Conservation (phyloP, 2,888 invertebrate species). For the Caenorhabditis afra region DNA sequence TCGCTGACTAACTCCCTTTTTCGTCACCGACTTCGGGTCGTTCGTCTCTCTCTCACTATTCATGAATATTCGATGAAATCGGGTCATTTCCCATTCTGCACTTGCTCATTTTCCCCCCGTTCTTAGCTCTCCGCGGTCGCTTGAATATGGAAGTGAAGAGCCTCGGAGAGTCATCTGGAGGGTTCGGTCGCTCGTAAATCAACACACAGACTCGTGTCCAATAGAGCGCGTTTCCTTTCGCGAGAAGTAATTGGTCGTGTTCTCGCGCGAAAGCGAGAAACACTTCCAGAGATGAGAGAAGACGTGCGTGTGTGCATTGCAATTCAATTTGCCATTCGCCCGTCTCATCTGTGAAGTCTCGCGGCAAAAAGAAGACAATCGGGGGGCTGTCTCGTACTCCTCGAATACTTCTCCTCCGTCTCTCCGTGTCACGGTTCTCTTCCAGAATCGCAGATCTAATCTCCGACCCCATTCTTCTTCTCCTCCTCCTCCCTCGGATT, state of each 20-base stretch:
- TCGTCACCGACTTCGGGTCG: background rate
- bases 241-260: no score
- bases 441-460: slow-evolving; percentile 7
- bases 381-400: background rate
- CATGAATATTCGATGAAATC: no score
- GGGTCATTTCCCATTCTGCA: no score
- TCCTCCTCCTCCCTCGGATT: background rate
- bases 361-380: slow-evolving; percentile 20
- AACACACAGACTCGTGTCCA: background rate
- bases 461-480: background rate
- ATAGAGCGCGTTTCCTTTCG: background rate
- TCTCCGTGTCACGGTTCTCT: slow-evolving; percentile 5
- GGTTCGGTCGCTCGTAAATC: no score
- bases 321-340: slow-evolving; percentile 26
- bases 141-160: no score
- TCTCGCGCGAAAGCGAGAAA: background rate
- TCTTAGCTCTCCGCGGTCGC: no score
- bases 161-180: no score
- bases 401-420: no score
- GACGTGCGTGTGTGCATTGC: background rate
- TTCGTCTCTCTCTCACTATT: no score
- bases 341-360: slow-evolving; percentile 38
- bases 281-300: slow-evolving; percentile 9
- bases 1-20: background rate
- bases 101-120: no score